Conservation (phyloP, 2,797 vertebrate genomes). For the Melanotaenia pygmaea region DNA sequence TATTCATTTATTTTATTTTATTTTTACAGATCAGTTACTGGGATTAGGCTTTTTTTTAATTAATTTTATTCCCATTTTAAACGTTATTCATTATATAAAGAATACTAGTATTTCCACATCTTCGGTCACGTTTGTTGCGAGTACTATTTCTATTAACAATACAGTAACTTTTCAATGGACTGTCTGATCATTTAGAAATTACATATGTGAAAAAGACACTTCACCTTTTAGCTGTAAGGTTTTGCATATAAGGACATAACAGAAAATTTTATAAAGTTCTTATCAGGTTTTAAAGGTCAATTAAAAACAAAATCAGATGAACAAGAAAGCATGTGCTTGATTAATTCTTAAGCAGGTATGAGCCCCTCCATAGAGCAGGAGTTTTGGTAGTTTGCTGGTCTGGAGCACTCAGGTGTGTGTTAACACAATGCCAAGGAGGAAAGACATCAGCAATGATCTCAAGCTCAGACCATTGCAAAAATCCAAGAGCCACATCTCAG, state of each 20-base stretch:
- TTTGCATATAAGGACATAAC: background rate
- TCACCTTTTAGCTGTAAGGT: no score
- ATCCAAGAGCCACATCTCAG: background rate
- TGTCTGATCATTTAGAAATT: background rate
- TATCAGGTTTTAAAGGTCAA: background rate
- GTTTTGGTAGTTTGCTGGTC: background rate
- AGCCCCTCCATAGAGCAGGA: background rate
- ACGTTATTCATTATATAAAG: background rate
- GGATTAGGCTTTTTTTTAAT: background rate
- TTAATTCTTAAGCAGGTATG: background rate
- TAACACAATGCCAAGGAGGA: no score
- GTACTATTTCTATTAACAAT: background rate
- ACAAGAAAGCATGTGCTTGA: background rate
- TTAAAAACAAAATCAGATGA: background rate
- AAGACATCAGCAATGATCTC: no score
- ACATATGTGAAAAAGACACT: background rate
- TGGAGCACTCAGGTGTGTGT: background rate
- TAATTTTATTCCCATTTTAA: background rate
- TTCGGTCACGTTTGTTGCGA: background rate
- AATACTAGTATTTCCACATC: background rate
- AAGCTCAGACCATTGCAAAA: background rate
- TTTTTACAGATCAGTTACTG: background rate
- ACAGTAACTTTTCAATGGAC: background rate
- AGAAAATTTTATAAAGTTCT: background rate
- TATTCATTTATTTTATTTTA: background rate